A percentile compares a stretch with the other conserved stretches of the same genome.
Evolutionary conservation across 1,140 invertebrate genomes (phyloP).

Genomic region (Zaprionus lachaisei): DNA sequence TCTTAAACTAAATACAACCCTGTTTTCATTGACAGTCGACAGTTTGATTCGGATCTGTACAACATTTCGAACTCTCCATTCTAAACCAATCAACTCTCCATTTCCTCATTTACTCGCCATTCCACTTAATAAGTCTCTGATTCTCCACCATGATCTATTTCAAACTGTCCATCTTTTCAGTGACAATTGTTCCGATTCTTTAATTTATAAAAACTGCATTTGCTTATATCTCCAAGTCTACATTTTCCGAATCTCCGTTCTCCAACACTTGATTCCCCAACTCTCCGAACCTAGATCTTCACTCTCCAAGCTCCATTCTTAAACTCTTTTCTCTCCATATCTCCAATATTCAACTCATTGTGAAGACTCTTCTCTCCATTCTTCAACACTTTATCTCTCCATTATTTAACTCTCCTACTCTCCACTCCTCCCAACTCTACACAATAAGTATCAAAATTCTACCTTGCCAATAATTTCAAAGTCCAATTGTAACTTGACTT

Average conservation of each 20-base stretch:
- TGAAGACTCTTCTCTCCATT: background rate
- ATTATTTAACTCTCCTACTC: background rate
- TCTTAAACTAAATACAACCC: no score
- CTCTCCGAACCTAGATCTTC: background rate
- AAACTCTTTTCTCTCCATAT: background rate
- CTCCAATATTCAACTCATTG: background rate
- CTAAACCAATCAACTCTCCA: background rate
- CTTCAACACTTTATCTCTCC: background rate
- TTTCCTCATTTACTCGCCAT: no score
- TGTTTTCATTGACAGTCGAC: no score
- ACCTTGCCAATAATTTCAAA: slow-evolving; percentile 28
- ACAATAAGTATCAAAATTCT: background rate
- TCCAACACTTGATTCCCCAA: background rate
- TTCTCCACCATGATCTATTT: no score
- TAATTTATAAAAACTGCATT: no score
- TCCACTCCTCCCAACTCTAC: background rate
- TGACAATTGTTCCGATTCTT: background rate
- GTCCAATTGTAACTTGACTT: slow-evolving; percentile 37
- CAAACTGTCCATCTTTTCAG: background rate
- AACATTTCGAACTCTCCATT: background rate
- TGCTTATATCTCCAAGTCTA: background rate
- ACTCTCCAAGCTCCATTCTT: background rate
- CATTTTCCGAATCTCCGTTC: background rate
- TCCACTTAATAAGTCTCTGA: background rate
- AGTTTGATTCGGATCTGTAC: no score